Evolutionary conservation across 2,888 invertebrate genomes (phyloP), one percentile per base, ranked within the genome.

Genomic region (Byasa hedistus): DNA sequence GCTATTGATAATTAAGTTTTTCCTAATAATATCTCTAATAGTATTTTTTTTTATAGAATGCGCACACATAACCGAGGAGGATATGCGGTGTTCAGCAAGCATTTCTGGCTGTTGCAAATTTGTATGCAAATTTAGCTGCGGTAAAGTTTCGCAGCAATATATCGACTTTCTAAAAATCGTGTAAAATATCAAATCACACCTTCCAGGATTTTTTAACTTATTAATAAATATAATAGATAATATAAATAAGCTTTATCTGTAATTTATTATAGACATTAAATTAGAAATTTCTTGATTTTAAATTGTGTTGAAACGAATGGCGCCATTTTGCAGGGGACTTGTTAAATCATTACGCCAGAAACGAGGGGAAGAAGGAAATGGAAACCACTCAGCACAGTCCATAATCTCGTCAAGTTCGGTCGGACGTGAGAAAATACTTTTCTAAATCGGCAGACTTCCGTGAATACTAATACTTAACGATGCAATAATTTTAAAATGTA

Each of bases 401-500:
- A 58, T 64, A 58, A 57, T 54, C 59, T 64, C 58, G 59, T 64
- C 64, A 64, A 52, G 64, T 55, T 64, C 39, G 54, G 27, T 64
- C 58, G 54, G 64, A 55, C 39, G 64, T 32, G 54, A 36, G 57
- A 54, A 61, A 59, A 64, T 52, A 23, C 59, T 64, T 59, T 64
- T 59, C 36, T 55, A 39, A 64, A 59, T 55, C 23, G 64, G 59
- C 39, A n/a, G 86, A 87, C 86, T 88, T 85, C 84, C 84, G 87
- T 91, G 91, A 90, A 90, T 91, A 89, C 89, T 91, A 89, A 91
- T 89, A 85, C 78, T 71, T 72, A 70, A 32, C 24, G 19, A 19
- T 23, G 24, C 27, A 61, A 22, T 23, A 61, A 58, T 58, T 58
- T 21, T n/a, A 15, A 21, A 21, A 21, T n/a, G 19, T 57, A 5